These are phyloP conservation scores for Saccostrea glomerata DNA, from an alignment of 1,140 invertebrate genomes.

Conservation along the genomic window DNA sequence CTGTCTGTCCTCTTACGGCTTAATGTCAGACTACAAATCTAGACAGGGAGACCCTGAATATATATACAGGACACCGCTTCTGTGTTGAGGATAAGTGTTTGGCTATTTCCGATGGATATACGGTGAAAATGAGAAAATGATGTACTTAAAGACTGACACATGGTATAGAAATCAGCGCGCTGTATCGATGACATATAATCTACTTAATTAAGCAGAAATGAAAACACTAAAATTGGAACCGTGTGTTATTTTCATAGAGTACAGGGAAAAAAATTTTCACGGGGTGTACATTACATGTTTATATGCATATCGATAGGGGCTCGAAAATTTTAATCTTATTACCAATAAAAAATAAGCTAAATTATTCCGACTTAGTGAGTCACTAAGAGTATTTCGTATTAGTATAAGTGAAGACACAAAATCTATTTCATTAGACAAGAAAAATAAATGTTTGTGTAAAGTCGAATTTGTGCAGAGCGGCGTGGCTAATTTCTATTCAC, in stretches of 20 bases:
- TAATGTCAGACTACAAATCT: not conserved
- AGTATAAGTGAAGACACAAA: slow-evolving; percentile 25
- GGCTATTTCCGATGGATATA: slow-evolving; percentile 4
- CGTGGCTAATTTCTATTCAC: slow-evolving; percentile 26
- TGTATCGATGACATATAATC: slow-evolving; percentile 15
- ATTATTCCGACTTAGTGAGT: not conserved
- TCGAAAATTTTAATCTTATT: slow-evolving; percentile 8
- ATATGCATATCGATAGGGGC: not conserved
- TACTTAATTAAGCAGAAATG: slow-evolving; percentile 20
- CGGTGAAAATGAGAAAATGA: not conserved
- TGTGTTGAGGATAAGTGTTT: slow-evolving; percentile 10
- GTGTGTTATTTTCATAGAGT: not conserved
- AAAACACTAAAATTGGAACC: slow-evolving; percentile 24
- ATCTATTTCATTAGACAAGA: slow-evolving; percentile 35
- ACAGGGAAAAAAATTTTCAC: not conserved
- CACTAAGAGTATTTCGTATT: not conserved
- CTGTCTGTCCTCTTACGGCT: not conserved
- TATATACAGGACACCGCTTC: not conserved
- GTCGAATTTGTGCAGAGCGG: slow-evolving; percentile 8
- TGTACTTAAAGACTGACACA: slow-evolving; percentile 15
- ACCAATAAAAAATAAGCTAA: slow-evolving; percentile 20
- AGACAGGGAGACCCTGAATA: not conserved
- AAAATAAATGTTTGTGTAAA: slow-evolving; percentile 43
- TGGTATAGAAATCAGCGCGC: not conserved
- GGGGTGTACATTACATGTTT: slow-evolving; percentile 32